Evolutionary conservation across 2,113 vertebrate genomes (phyloP).

Genomic region (Gasterosteus aculeatus): DNA sequence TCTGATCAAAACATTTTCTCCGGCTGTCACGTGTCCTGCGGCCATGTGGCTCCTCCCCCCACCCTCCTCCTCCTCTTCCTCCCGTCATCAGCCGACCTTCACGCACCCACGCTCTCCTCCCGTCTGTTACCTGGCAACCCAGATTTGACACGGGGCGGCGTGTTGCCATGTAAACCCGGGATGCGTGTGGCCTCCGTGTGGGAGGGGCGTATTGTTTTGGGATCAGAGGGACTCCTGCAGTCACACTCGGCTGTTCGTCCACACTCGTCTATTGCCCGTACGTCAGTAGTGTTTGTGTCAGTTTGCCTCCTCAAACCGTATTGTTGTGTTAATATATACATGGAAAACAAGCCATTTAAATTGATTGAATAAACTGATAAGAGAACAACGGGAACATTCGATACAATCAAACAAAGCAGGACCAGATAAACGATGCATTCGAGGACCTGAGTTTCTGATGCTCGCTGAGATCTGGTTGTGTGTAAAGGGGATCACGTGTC

Average conservation of each 20-base stretch:
- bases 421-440: background rate
- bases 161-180: conserved; percentile 5
- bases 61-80: background rate
- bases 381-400: too few relatives aligned
- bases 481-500: too few relatives aligned
- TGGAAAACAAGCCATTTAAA: too few relatives aligned
- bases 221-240: background rate
- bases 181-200: background rate
- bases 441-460: background rate
- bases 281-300: background rate
- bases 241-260: background rate
- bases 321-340: background rate
- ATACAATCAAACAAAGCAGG: too few relatives aligned
- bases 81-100: conserved; percentile 3
- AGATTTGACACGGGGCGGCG: background rate
- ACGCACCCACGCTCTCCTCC: background rate
- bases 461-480: background rate
- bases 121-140: conserved; percentile 17
- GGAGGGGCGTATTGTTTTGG: background rate
- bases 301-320: background rate
- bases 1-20: background rate
- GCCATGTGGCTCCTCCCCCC: background rate
- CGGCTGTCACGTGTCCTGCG: background rate
- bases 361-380: too few relatives aligned
- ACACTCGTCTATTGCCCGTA: background rate